A percentile compares a stretch with the other conserved stretches of the same genome.
phyloP scores from a whole-genome alignment of 2,888 invertebrate species.

The Ectemnius cavifrons region DNA sequence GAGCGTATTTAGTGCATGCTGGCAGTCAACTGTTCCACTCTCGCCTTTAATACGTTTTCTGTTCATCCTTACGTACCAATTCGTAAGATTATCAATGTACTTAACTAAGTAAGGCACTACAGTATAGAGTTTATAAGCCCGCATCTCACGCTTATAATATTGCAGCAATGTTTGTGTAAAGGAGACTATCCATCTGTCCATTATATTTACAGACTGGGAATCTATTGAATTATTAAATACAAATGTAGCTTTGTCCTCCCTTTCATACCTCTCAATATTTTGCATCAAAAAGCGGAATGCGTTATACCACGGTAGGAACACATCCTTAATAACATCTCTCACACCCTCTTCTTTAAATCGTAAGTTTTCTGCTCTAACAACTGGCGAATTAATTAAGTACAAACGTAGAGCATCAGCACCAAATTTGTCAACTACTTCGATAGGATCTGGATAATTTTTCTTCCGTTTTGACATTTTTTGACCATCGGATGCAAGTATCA shows the following conservation, averaged over 20 bases:
- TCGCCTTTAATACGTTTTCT: conserved; percentile 96
- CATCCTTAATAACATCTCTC: conserved; percentile 96
- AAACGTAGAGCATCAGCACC: conserved; percentile 98
- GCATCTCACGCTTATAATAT: conserved; percentile 96
- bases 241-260: conserved; percentile 81
- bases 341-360: conserved; percentile 99
- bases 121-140: conserved; percentile 94
- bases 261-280: conserved; percentile 90
- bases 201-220: conserved; percentile 83
- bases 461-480: conserved; percentile 99
- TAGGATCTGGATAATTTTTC: conserved; percentile 98
- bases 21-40: conserved; percentile 88
- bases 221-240: conserved; percentile 73
- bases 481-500: conserved; percentile 97
- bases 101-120: conserved; percentile 96
- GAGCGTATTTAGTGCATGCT: conserved; percentile 91
- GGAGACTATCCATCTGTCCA: conserved; percentile 98
- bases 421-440: conserved; percentile 92
- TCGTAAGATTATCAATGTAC: conserved; percentile 98
- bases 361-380: conserved; percentile 97
- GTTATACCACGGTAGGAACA: conserved; percentile 98
- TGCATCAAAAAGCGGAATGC: conserved; percentile 96
- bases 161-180: conserved; percentile 95
- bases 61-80: conserved; percentile 99
- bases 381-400: conserved; percentile 98